phyloP scores from a whole-genome alignment of 2,888 invertebrate species.

The Arctia plantaginis region DNA sequence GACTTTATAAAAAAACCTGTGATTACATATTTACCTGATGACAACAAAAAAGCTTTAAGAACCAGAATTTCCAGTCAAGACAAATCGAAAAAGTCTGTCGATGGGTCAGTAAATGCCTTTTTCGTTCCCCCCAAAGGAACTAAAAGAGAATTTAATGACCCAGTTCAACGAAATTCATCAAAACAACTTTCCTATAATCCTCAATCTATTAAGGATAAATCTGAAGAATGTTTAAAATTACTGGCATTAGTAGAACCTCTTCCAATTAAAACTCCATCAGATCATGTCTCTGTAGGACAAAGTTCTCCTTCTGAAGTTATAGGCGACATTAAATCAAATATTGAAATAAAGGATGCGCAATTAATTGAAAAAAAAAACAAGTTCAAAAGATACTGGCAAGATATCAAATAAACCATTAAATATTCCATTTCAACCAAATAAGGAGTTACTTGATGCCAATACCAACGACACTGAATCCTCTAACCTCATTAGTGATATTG shows the following conservation, averaged over 20 bases:
- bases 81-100: slow-evolving; percentile 43
- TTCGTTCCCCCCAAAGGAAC: slow-evolving; percentile 60
- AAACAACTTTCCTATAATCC: slow-evolving; percentile 8
- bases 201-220: slow-evolving; percentile 12
- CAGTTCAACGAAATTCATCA: slow-evolving; percentile 9
- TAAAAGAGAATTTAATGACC: slow-evolving; percentile 25
- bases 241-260: slow-evolving; percentile 7
- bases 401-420: neutral
- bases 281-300: neutral
- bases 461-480: neutral
- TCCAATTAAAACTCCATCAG: neutral
- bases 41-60: neutral
- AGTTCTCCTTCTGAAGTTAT: neutral
- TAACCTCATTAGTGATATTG: neutral
- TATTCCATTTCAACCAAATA: neutral
- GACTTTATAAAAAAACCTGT: slow-evolving; percentile 58
- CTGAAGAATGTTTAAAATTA: neutral
- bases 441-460: neutral
- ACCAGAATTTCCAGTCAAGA: slow-evolving; percentile 26
- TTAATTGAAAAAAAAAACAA: neutral
- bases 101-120: slow-evolving; percentile 53
- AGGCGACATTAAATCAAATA: neutral
- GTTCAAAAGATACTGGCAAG: neutral
- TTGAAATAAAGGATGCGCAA: neutral
- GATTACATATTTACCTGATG: slow-evolving; percentile 67